These are phyloP conservation scores for Paguma larvata DNA, from an alignment of 2,797 vertebrate genomes.

Conservation along the genomic window DNA sequence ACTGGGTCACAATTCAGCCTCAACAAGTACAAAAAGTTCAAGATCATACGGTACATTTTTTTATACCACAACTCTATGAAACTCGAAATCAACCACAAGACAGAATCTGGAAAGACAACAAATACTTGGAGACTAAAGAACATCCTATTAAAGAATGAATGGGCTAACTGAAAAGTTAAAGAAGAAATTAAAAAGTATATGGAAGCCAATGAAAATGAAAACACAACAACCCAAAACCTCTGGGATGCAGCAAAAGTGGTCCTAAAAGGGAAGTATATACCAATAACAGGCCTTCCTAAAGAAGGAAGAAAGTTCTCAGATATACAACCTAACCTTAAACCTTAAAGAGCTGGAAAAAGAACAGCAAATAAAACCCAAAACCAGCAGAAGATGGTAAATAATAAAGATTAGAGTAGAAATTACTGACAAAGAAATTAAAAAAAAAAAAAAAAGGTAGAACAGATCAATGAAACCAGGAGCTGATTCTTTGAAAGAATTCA, in stretches of 20 bases:
- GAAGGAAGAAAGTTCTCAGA: background rate
- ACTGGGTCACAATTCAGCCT: too few relatives aligned
- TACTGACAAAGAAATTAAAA: background rate
- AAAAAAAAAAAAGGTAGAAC: background rate
- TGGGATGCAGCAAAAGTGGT: background rate
- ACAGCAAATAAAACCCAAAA: background rate
- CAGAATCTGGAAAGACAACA: too few relatives aligned
- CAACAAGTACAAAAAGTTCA: too few relatives aligned
- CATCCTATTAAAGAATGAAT: too few relatives aligned
- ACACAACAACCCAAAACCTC: background rate
- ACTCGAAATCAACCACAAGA: too few relatives aligned
- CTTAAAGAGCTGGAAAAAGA: background rate
- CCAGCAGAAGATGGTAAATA: background rate
- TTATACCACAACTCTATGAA: too few relatives aligned
- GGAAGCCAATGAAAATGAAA: background rate
- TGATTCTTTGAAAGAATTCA: background rate
- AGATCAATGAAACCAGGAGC: background rate
- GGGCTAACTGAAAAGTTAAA: too few relatives aligned
- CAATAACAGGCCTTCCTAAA: background rate
- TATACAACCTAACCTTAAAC: background rate
- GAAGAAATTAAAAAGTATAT: too few relatives aligned
- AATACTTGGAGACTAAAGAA: too few relatives aligned
- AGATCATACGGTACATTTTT: too few relatives aligned
- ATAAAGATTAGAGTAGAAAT: background rate
- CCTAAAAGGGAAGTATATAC: background rate